Conservation (phyloP, 2,888 invertebrate genomes). For the Julus scandinavius region DNA sequence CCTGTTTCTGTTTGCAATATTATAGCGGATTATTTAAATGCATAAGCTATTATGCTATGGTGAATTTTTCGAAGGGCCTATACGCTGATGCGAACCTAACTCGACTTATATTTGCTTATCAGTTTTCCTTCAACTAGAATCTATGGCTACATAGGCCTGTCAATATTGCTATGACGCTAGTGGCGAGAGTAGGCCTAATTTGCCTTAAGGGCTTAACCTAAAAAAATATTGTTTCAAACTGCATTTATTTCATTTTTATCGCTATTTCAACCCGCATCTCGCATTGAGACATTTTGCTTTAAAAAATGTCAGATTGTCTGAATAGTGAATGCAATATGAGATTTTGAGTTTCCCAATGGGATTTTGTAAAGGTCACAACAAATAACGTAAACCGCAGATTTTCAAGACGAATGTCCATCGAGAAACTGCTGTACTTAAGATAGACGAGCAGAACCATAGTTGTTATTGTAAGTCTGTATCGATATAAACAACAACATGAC, state of each 20-base stretch:
- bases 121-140: background rate
- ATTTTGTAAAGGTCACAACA: no score
- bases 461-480: no score
- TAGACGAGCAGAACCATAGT: no score
- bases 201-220: background rate
- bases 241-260: background rate
- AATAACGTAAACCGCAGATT: no score
- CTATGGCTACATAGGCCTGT: background rate
- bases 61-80: background rate
- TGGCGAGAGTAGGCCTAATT: background rate
- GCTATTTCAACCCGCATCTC: background rate
- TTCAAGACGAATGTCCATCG: no score
- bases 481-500: no score
- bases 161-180: background rate
- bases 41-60: background rate
- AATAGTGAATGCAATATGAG: no score
- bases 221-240: background rate
- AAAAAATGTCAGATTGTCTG: no score
- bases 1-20: conserved; percentile 9
- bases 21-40: conserved; percentile 36
- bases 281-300: no score
- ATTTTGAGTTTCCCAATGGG: no score
- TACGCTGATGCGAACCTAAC: background rate
- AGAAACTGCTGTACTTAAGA: no score
- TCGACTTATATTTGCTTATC: conserved; percentile 37